Evolutionary conservation across 2,113 vertebrate species (phyloP).

Genomic region (Euleptes europaea): DNA sequence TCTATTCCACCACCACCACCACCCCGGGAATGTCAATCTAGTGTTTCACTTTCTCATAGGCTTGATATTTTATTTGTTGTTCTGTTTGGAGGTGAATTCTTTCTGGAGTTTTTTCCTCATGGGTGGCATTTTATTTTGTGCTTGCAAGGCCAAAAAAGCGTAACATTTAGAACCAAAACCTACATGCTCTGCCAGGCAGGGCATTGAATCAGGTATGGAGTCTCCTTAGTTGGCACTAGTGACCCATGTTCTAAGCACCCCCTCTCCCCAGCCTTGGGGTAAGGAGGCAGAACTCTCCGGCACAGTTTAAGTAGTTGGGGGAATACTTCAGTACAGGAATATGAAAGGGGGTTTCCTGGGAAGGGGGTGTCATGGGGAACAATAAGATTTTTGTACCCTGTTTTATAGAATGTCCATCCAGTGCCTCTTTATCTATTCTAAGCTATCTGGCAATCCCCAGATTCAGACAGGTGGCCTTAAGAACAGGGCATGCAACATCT

Average conservation of each 20-base stretch:
- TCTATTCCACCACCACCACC: background rate
- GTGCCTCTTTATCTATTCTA: too few species aligned
- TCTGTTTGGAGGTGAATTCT: background rate
- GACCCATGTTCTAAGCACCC: background rate
- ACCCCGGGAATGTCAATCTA: background rate
- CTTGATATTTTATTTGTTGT: background rate
- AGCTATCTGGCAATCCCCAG: too few species aligned
- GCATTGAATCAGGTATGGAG: background rate
- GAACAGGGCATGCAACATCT: too few species aligned
- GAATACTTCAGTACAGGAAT: background rate
- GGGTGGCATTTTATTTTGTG: background rate
- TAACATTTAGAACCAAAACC: background rate
- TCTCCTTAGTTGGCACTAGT: background rate
- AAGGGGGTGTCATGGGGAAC: background rate
- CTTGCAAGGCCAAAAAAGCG: background rate
- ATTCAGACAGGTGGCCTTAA: too few species aligned
- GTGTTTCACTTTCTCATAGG: background rate
- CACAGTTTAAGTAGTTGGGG: background rate
- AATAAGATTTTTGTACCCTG: too few species aligned
- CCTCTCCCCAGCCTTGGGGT: background rate
- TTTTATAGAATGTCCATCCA: background rate
- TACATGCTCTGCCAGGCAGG: background rate
- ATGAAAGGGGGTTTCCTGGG: background rate
- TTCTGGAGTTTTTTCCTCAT: background rate
- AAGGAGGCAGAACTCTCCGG: too few species aligned